Conservation (phyloP, 2,888 invertebrate species). For the Hirtodrosophila trivittata region DNA sequence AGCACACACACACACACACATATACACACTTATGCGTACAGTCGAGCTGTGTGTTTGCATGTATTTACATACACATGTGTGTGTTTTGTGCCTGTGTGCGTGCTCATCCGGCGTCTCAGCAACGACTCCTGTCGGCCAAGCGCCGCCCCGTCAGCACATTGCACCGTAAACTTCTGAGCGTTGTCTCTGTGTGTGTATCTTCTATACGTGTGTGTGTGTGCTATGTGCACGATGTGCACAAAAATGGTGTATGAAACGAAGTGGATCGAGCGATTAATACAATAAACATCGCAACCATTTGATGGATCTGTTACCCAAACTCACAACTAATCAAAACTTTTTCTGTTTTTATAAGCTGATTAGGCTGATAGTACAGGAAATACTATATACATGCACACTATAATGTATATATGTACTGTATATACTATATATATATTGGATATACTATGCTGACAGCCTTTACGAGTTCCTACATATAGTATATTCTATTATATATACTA, state of each 20-base stretch:
- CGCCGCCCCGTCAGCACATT: constrained; percentile 47
- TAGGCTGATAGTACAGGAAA: too few relatives aligned
- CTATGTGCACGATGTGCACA: neutral
- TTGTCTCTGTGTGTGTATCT: constrained; percentile 1
- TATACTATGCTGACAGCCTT: too few relatives aligned
- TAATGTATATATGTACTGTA: too few relatives aligned
- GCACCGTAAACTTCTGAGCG: constrained; percentile 22
- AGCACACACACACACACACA: constrained; percentile 15
- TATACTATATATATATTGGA: too few relatives aligned
- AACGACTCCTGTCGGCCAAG: constrained; percentile 43
- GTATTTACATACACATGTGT: neutral
- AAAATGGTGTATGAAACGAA: constrained; percentile 6
- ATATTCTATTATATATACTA: too few relatives aligned
- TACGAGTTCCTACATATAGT: too few relatives aligned
- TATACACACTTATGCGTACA: constrained; percentile 4
- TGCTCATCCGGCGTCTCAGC: constrained; percentile 16
- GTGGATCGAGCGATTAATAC: too few relatives aligned
- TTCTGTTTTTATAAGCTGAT: too few relatives aligned
- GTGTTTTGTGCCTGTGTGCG: constrained; percentile 1
- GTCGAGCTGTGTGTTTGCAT: neutral
- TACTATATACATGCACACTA: too few relatives aligned
- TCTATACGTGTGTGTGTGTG: constrained; percentile 7
- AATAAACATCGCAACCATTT: too few relatives aligned
- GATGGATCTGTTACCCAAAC: too few relatives aligned
- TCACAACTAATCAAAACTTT: too few relatives aligned